These are phyloP conservation scores for Melieria crassipennis DNA, from an alignment of 2,888 invertebrate species.

Conservation along the genomic window DNA sequence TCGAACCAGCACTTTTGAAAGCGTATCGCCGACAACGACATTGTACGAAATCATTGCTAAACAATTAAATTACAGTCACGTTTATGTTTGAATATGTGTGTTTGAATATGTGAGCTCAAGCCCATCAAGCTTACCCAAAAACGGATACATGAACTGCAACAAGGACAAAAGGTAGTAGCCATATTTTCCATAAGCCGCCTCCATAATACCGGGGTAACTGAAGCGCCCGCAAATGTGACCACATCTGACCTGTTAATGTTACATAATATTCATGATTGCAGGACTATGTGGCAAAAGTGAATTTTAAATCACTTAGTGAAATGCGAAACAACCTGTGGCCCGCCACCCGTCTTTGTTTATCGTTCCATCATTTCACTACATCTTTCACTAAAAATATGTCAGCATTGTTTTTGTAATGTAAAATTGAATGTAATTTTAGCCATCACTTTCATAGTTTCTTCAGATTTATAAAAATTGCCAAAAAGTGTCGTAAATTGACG, in stretches of 20 bases:
- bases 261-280: too few species aligned
- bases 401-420: too few species aligned
- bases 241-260: slow-evolving; percentile 65
- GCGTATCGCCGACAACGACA: slow-evolving; percentile 86
- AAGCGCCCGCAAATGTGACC: slow-evolving; percentile 81
- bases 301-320: too few species aligned
- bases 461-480: too few species aligned
- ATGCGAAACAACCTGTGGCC: too few species aligned
- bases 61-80: slow-evolving; percentile 48
- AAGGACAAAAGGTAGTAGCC: slow-evolving; percentile 80
- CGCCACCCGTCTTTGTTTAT: too few species aligned
- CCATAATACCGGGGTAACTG: slow-evolving; percentile 80
- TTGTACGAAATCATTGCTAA: slow-evolving; percentile 89
- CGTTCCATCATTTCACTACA: too few species aligned
- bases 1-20: slow-evolving; percentile 82
- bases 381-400: too few species aligned
- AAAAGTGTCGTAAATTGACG: too few species aligned
- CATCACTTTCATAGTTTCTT: too few species aligned
- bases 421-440: too few species aligned
- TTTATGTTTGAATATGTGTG: slow-evolving; percentile 10
- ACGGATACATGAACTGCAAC: slow-evolving; percentile 84
- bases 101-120: neutral
- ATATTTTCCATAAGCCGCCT: slow-evolving; percentile 80
- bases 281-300: too few species aligned
- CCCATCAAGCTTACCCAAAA: slow-evolving; percentile 73